Base-by-base conservation (phyloP, 1,140 invertebrate species). In the Drosophila kanapiae region DNA sequence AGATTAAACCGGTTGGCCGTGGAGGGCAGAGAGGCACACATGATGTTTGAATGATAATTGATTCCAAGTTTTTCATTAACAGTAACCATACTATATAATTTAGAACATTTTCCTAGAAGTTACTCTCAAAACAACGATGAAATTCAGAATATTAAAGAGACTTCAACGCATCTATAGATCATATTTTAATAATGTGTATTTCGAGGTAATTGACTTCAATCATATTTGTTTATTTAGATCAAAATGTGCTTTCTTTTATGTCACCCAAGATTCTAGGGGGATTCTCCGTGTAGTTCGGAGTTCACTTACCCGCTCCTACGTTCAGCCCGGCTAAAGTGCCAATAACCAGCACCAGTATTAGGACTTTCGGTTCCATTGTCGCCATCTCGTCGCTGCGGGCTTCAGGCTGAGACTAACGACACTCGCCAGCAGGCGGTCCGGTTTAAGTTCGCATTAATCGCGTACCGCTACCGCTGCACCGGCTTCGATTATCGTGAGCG, bases 371-470 rank as follows among this genome's bases (percentile, higher is more conserved):
- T 40, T 65, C 37, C 47, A 9, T 62, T 3, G 51, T 51, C 31
- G 53, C 37, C 79, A 87, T 90, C 18, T 49, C 37, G 51, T 75
- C 82, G 59, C 48, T 31, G 7, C 40, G 70, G 65, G 53, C 23
- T 64, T 63, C 38, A 33, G 45, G 43, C 40, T 40, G 49, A 84
- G 62, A 88, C 84, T 88, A 72, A 90, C 60, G 8, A 18, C 16
- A 47, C 29, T 60, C 58, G 64, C 68, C n/a, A 4, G 43, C 23
- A 11, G 47, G 23, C 40, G 38, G 56, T 43, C 31, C 31, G 51
- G 62, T 62, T 70, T 62, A 70, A 76, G 54, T 53, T 37, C 31
- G 27, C 33, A 27, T 48, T 37, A 29, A 43, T 16, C 42, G 31
- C 60, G 23, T 48, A 10, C 8, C 48, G 38, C 37, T 64, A 6